Base-by-base conservation (phyloP, 2,113 vertebrate species). In the Acinonyx jubatus region DNA sequence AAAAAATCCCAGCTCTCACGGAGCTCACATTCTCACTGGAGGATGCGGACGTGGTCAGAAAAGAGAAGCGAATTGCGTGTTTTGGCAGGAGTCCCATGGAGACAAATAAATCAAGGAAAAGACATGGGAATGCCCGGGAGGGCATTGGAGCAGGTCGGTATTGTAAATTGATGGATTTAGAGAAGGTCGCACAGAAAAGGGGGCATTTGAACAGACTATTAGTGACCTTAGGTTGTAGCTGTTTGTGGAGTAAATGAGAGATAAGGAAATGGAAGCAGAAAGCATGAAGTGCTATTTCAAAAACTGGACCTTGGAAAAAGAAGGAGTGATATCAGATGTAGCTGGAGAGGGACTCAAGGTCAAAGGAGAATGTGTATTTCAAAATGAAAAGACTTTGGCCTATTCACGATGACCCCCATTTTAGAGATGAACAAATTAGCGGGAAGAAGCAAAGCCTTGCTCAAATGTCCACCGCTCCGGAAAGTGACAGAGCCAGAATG, bases 341-440 rank as follows among this genome's bases (percentile, higher is more conserved):
- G 65, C 50, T 69, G 23, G 45, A 79, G 38, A 71, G 13, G 86
- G 48, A n/a, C 4, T 81, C 41, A 45, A 94, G 79, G 80, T 94
- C 81, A 86, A 66, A 66, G 29, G 55, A 38, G 36, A 78, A 38
- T 78, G 78, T 57, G 21, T 31, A 61, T 45, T 71, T 90, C 31
- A 71, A 23, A 45, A 50, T 12, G 23, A 86, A 82, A 82, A 78
- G 50, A 90, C 66, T 41, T 45, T 13, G 82, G 19, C 84, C 23
- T 45, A 5, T 36, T 69, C 89, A 76, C 33, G 45, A 36, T 71
- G 81, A 90, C 76, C 33, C 19, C 55, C 29, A 66, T 52, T 92
- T 96, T 78, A 74, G 82, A 84, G 65, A 88, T 87, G 92, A 94
- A n/a, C 71, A 69, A 69, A 71, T 87, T 48, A 80, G 74, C 52